Base-by-base conservation (phyloP, 2,888 invertebrate genomes). In the Ennomos fuscantarius region DNA sequence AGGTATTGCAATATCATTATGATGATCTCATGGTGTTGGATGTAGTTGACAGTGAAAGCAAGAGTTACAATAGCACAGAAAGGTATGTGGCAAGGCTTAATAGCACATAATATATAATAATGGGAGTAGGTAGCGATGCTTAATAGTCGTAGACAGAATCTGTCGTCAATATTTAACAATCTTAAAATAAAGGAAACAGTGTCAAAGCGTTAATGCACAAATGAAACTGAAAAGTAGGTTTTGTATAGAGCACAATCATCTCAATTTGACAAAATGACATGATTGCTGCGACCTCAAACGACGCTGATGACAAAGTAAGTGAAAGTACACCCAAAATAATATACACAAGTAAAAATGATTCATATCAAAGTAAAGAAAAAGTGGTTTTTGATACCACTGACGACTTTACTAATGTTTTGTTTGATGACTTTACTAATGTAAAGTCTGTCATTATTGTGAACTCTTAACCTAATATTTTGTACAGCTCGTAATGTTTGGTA, bases 221-320 rank as follows among this genome's bases (percentile, higher is more conserved):
- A 52, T 33, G 55, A 55, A 60, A 60, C 42, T 44, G 55, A 55
- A 49, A 50, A 48, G 49, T 52, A 45, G 49, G 56, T 52, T 36
- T 42, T 15, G 37, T 49, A 50, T 46, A 47, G 32, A 36, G 44
- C 40, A 62, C 63, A 52, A 56, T 62, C 56, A 65, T 53, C 48
- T 47, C 63, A 63, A 61, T 60, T 59, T 64, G 55, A 55, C 63
- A 57, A 67, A 67, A 68, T 64, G 57, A 68, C 62, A 51, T 57
- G 65, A 68, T 62, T 63, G 41, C 52, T 60, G 13, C 44, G 67
- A 62, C 65, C 67, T 59, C 60, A 54, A 62, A 59, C 39, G 15
- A 47, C 35, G 33, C 44, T 50, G 63, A 57, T 62, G 62, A 65
- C 65, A 59, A 64, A 61, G 39, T 55, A 32, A 68, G 67, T 60